Evolutionary conservation across 1,140 invertebrate species (phyloP), one percentile per base, ranked within the genome.

Genomic region (Condylostylus longicornis): DNA sequence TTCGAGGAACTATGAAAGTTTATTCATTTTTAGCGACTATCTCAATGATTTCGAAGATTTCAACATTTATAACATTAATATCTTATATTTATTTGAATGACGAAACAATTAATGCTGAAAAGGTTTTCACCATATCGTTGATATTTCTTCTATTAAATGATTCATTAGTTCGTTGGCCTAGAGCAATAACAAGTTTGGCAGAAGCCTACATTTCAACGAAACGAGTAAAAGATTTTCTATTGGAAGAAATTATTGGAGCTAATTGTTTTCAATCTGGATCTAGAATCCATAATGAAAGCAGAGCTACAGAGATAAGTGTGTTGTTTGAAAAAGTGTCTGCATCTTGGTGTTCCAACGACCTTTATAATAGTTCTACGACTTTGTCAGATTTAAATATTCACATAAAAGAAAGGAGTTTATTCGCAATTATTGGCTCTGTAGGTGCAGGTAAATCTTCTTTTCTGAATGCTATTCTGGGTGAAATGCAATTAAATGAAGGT

Each of bases 1-100:
- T 82, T 1, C 64, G 56, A 9, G 74, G 74, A 38, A 67, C 69
- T 12, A 74, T 77, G 0, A 72, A 75, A 35, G 64, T 84, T 2
- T 68, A 79, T 41, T 77, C 74, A 1, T 52, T 82, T 4, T 82
- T 77, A 48, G 71, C 82, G 64, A 74, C 74, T 0, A n/a, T n/a
- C n/a, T n/a, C n/a, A n/a, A n/a, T n/a, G n/a, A n/a, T n/a, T n/a
- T n/a, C n/a, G n/a, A 25, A 35, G 28, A 22, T 22, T 27, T n/a
- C n/a, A n/a, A n/a, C n/a, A n/a, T n/a, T n/a, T n/a, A n/a, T n/a
- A n/a, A n/a, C n/a, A n/a, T n/a, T n/a, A 79, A 78, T 45, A 73
- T 74, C 72, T 77, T 0, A 71, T 74, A 0, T 65, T 79, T 1
- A 64, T 62, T 38, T 53, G 74, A 38, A 47, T 79, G 0, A 63